These are phyloP conservation scores for Saxidomus purpurata DNA, from an alignment of 1,140 invertebrate genomes.

Conservation along the genomic window DNA sequence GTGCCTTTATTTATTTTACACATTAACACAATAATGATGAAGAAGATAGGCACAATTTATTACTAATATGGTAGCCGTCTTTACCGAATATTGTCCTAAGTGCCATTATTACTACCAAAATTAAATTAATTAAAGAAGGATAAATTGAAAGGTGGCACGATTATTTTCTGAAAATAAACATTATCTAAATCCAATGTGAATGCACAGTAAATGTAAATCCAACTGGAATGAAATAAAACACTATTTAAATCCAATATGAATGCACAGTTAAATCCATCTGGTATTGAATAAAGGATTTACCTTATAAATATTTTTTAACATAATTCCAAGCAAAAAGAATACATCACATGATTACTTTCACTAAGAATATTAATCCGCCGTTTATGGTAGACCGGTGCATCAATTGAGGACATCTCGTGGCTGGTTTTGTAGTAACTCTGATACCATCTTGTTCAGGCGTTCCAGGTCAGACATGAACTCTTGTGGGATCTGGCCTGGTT, in stretches of 20 bases:
- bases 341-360: not conserved
- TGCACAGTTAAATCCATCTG: not conserved
- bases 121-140: not conserved
- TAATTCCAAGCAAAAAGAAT: not conserved
- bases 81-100: slow-evolving; percentile 9
- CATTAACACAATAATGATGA: too few species aligned
- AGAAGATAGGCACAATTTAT: not conserved
- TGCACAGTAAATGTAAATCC: not conserved
- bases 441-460: too few species aligned
- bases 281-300: too few species aligned
- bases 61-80: not conserved
- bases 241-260: not conserved
- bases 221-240: not conserved
- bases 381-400: too few species aligned
- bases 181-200: not conserved
- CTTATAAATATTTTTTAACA: too few species aligned
- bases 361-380: too few species aligned
- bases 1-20: too few species aligned
- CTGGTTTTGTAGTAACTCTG: too few species aligned
- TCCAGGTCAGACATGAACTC: too few species aligned
- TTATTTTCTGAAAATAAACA: not conserved
- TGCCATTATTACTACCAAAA: not conserved
- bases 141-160: not conserved
- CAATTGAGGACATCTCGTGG: too few species aligned
- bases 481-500: too few species aligned